These are phyloP conservation scores for Gila orcuttii DNA, from an alignment of 2,113 vertebrate species.

Conservation along the genomic window DNA sequence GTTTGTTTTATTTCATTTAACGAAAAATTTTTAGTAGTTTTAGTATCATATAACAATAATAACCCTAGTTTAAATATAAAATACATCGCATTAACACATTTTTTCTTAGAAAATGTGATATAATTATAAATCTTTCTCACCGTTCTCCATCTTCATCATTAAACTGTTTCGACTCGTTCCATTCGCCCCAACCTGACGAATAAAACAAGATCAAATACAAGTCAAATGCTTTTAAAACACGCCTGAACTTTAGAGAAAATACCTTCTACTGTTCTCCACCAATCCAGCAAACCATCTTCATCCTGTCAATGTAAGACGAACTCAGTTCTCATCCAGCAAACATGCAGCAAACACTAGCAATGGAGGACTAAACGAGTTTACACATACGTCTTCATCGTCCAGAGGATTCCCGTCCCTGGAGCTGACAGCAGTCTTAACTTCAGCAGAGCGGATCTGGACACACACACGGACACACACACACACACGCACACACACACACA, in stretches of 20 bases:
- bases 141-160: conserved; percentile 63
- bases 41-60: neutral
- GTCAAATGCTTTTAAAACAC: neutral
- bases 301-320: conserved; percentile 59
- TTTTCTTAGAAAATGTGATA: neutral
- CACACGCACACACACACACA: too few relatives aligned
- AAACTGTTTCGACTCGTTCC: conserved; percentile 66
- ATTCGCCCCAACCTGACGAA: conserved; percentile 71
- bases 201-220: neutral
- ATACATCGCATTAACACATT: neutral
- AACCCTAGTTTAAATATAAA: neutral
- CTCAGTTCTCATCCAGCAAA: neutral
- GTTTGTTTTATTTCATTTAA: too few relatives aligned
- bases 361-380: neutral
- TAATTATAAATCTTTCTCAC: conserved; percentile 56
- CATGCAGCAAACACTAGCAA: neutral
- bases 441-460: neutral
- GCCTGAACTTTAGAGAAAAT: neutral
- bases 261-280: conserved; percentile 76
- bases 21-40: too few relatives aligned
- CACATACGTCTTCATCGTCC: conserved; percentile 46
- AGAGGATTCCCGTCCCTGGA: conserved; percentile 43
- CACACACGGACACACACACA: too few relatives aligned
- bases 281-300: conserved; percentile 68
- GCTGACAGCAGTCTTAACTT: conserved; percentile 39